Conservation (phyloP, 1,140 invertebrate species). For the Watersipora subatra region DNA sequence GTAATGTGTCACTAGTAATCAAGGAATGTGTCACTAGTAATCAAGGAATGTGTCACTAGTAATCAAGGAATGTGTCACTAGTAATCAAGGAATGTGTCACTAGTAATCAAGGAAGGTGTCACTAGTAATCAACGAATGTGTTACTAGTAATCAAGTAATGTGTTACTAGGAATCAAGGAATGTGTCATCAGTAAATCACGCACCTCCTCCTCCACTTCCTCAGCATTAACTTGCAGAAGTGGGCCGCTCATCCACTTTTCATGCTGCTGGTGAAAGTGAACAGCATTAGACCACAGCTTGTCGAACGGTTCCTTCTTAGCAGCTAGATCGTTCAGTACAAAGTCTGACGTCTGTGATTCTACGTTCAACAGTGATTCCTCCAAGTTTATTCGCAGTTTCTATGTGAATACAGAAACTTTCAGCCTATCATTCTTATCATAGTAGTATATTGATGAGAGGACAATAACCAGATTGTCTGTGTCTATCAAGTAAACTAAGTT, state of each 20-base stretch:
- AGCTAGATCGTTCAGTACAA: conserved; percentile 57
- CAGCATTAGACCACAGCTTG: conserved; percentile 74
- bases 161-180: no score
- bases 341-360: conserved; percentile 64
- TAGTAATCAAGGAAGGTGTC: no score
- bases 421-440: background rate
- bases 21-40: no score
- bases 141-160: no score
- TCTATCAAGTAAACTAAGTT: background rate
- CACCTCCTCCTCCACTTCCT: conserved; percentile 56
- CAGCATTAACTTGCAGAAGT: conserved; percentile 64
- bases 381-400: conserved; percentile 42
- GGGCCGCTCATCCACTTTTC: conserved; percentile 52
- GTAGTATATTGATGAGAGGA: background rate
- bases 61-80: no score
- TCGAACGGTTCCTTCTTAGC: conserved; percentile 69
- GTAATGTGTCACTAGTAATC: no score
- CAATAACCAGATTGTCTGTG: background rate
- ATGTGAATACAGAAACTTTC: conserved; percentile 2
- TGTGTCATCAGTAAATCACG: no score
- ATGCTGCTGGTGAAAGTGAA: conserved; percentile 69
- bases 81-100: no score
- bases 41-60: no score
- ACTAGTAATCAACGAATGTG: no score
- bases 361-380: conserved; percentile 75